phyloP scores from a whole-genome alignment of 2,888 invertebrate species.

The Lacanobia wlatinum region DNA sequence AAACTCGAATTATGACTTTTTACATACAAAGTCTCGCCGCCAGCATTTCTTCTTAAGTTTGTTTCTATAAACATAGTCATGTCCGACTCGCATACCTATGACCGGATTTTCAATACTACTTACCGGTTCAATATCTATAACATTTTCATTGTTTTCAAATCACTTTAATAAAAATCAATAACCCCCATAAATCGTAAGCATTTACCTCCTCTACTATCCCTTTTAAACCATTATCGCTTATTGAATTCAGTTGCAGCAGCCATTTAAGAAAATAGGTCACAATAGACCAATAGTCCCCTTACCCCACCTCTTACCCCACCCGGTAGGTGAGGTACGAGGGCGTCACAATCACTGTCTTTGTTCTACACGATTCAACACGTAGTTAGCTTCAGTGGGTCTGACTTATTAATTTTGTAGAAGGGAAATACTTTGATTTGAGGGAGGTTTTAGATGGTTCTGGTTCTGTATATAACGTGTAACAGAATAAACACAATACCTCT shows the following conservation, averaged over 20 bases:
- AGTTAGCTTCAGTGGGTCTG: neutral
- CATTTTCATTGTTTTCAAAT: neutral
- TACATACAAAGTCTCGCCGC: too few relatives aligned
- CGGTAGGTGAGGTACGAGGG: neutral
- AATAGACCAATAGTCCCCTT: slow-evolving; percentile 14
- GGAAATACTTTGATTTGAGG: neutral
- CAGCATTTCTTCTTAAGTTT: too few relatives aligned
- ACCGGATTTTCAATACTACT: too few relatives aligned
- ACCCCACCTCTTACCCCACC: neutral
- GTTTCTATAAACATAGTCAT: too few relatives aligned
- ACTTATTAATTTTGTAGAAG: slow-evolving; percentile 25
- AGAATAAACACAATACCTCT: too few relatives aligned
- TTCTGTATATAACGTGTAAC: too few relatives aligned
- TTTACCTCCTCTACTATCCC: neutral
- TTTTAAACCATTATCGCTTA: slow-evolving; percentile 29
- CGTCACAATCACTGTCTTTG: slow-evolving; percentile 33
- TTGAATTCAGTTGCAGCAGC: slow-evolving; percentile 38
- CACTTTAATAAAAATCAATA: slow-evolving; percentile 4
- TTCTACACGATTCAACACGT: slow-evolving; percentile 37
- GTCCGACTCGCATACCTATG: too few relatives aligned
- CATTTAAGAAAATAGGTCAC: slow-evolving; percentile 53
- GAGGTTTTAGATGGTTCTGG: neutral
- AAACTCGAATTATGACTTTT: too few relatives aligned
- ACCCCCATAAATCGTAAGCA: neutral
- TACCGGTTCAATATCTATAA: too few relatives aligned